phyloP scores from a whole-genome alignment of 92 coral and sea anemone genomes.

The Bergia sp. region DNA sequence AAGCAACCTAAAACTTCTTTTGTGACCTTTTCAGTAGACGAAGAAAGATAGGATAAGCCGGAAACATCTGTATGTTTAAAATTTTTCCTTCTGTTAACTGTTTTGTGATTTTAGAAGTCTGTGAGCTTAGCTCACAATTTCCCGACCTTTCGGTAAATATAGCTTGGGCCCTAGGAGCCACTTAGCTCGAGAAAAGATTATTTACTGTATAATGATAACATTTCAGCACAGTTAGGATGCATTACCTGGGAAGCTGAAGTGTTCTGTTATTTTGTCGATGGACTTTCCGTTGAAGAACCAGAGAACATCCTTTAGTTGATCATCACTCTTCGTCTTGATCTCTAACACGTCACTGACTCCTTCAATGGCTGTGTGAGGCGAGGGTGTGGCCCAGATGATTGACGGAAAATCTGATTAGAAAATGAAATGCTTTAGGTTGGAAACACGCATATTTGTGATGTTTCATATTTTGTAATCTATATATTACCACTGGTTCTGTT shows the following conservation, averaged over 20 bases:
- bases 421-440: background rate
- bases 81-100: too few species aligned
- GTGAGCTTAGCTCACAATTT: too few species aligned
- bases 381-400: conserved; percentile 81
- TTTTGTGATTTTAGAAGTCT: too few species aligned
- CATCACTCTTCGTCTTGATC: conserved; percentile 65
- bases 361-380: conserved; percentile 89
- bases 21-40: too few species aligned
- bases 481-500: background rate
- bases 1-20: too few species aligned
- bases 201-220: background rate
- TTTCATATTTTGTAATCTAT: background rate
- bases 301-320: conserved; percentile 62
- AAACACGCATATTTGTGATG: background rate
- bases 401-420: conserved; percentile 68
- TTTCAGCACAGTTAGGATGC: background rate
- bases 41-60: too few species aligned
- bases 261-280: conserved; percentile 66
- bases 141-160: too few species aligned
- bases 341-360: conserved; percentile 79
- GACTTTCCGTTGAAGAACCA: conserved; percentile 84
- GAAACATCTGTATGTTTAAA: too few species aligned
- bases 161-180: too few species aligned
- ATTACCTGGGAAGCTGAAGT: conserved; percentile 85
- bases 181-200: too few species aligned